These are phyloP conservation scores for Cantharis lateralis DNA, from an alignment of 2,888 invertebrate genomes.

Conservation along the genomic window DNA sequence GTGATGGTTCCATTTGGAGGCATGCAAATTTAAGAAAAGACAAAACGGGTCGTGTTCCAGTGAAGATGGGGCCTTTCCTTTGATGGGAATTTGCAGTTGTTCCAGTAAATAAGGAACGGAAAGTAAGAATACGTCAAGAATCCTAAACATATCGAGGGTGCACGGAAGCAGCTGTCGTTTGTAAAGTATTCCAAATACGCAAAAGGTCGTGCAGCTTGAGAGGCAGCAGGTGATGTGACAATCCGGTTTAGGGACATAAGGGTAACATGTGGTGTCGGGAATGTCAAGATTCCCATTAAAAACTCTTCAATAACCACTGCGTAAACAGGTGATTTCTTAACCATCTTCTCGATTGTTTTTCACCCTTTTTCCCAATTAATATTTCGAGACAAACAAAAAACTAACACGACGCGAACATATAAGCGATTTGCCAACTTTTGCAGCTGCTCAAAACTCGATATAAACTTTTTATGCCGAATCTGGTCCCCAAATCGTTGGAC, in stretches of 20 bases:
- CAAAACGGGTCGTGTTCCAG: not conserved
- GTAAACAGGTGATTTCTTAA: conserved; percentile 36
- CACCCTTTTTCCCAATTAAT: not conserved
- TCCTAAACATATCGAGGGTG: conserved; percentile 34
- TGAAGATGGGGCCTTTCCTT: not conserved
- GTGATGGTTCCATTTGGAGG: not conserved
- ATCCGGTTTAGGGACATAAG: conserved; percentile 44
- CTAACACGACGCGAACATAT: not conserved
- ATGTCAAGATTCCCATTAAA: conserved; percentile 8
- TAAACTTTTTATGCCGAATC: not conserved
- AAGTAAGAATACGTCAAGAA: not conserved
- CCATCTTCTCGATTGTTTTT: conserved; percentile 5
- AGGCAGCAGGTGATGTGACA: conserved; percentile 44
- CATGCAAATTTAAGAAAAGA: not conserved
- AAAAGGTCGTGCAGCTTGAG: conserved; percentile 43
- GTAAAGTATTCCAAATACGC: conserved; percentile 40
- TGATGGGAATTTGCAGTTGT: conserved; percentile 15
- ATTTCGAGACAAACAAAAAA: conserved; percentile 9
- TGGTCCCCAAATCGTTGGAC: too few species aligned
- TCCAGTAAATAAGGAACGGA: conserved; percentile 11
- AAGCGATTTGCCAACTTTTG: conserved; percentile 12
- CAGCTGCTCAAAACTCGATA: conserved; percentile 9
- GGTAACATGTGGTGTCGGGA: conserved; percentile 43
- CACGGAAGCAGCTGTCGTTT: conserved; percentile 46
- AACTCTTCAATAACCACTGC: conserved; percentile 25